Evolutionary conservation across 2,888 invertebrate genomes (phyloP).

Genomic region (Julus scandinavius): DNA sequence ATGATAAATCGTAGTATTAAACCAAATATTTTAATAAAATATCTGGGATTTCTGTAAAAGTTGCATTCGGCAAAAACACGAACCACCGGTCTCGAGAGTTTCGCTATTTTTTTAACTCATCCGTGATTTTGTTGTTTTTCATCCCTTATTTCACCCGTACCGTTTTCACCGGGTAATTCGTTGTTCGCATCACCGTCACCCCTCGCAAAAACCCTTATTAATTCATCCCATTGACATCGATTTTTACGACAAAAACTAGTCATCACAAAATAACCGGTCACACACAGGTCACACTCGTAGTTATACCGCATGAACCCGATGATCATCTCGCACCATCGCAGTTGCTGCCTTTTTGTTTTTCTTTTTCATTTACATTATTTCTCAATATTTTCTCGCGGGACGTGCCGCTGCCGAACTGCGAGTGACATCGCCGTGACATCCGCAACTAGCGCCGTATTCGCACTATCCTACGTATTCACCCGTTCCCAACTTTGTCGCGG

Average conservation of each 20-base stretch:
- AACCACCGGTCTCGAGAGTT: not conserved
- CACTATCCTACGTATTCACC: no score
- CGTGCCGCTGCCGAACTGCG: not conserved
- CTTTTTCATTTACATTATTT: not conserved
- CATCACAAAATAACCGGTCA: not conserved
- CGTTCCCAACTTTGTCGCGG: no score
- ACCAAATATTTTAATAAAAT: no score
- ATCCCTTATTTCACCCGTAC: not conserved
- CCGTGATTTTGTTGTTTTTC: not conserved
- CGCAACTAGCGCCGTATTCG: no score
- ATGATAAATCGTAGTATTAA: no score
- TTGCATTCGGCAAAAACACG: not conserved
- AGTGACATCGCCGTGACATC: no score
- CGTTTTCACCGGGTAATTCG: no score
- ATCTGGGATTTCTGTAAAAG: no score
- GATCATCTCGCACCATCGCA: not conserved
- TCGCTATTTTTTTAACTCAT: not conserved
- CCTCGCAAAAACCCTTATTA: not conserved
- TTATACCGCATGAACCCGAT: not conserved
- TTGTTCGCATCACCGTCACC: not conserved
- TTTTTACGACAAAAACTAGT: constrained; percentile 3
- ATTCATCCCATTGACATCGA: not conserved
- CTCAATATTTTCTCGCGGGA: not conserved
- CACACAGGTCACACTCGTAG: not conserved
- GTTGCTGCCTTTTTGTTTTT: not conserved